phyloP scores from a whole-genome alignment of 35 echinoderm and acorn worm species.

The Strongylocentrotus purpuratus region DNA sequence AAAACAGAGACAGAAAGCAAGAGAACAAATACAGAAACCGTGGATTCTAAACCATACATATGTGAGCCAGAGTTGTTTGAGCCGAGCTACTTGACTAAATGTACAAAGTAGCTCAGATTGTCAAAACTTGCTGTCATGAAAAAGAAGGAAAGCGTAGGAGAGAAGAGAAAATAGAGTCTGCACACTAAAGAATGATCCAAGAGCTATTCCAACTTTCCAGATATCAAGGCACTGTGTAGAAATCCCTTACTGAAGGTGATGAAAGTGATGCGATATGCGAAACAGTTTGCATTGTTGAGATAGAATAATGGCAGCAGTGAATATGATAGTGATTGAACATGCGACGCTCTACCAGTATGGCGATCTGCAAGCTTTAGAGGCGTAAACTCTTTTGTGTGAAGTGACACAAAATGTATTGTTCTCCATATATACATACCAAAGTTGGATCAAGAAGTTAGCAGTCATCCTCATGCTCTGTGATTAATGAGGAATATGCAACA shows the following conservation, averaged over 20 bases:
- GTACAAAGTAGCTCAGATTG: not conserved
- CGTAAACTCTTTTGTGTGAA: not conserved
- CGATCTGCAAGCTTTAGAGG: not conserved
- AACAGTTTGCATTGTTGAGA: not conserved
- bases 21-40: not conserved
- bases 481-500: not conserved
- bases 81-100: not conserved
- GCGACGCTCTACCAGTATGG: not conserved
- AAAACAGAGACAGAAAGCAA: not conserved
- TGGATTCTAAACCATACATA: not conserved
- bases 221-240: not conserved
- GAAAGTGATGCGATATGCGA: not conserved
- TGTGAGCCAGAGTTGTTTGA: not conserved
- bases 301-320: not conserved
- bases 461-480: not conserved
- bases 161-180: not conserved
- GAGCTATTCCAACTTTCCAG: not conserved
- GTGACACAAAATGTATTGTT: not conserved
- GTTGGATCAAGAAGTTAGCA: not conserved
- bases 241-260: not conserved
- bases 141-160: too few relatives aligned
- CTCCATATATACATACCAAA: not conserved
- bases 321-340: not conserved
- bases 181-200: not conserved
- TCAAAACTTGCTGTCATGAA: not conserved